Base-by-base conservation (phyloP, 2,113 vertebrate genomes). In the Labrus mixtus region DNA sequence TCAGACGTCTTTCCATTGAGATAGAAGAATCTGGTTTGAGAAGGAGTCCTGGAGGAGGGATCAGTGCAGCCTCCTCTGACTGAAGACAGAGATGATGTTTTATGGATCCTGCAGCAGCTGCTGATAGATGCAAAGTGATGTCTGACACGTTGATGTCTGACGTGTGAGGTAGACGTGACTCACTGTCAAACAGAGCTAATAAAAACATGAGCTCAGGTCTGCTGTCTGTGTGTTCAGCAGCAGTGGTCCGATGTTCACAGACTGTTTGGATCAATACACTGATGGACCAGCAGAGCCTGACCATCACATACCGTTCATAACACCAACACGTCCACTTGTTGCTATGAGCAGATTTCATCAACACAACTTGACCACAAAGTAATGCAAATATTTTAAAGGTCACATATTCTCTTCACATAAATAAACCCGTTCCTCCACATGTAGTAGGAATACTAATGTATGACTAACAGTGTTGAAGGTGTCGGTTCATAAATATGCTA, bases 221-320 rank as follows among this genome's bases (percentile, higher is more conserved):
- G n/a, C 3, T 25, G 19, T 64, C n/a, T 41, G 56, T n/a, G 56
- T 68, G 46, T 50, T 55, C 50, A 43, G 51, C 60, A 22, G 12
- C 61, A 46, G 33, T 54, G 65, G 55, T 51, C 45, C 46, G 29
- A 36, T 39, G 7, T 60, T 43, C 29, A 6, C 45, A 41, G 57
- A 77, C 73, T 60, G 67, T 60, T 76, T 1, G 23, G 78, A 79
- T 89, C 90, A n/a, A 91, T 90, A 15, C 1, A 82, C 90, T 73
- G 85, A 85, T 76, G 77, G 67, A 78, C 74, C 78, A 62, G 78
- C 77, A 73, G 66, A 68, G 79, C 76, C 76, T 50, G 67, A 73
- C 29, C 78, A 68, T 66, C 55, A 68, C 77, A 76, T 71, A 23
- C 83, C 56, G 70, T 64, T 75, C 73, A 70, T 10, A 45, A 63